phyloP scores from a whole-genome alignment of 2,888 invertebrate species.

The Lasioglossum leucozonium region DNA sequence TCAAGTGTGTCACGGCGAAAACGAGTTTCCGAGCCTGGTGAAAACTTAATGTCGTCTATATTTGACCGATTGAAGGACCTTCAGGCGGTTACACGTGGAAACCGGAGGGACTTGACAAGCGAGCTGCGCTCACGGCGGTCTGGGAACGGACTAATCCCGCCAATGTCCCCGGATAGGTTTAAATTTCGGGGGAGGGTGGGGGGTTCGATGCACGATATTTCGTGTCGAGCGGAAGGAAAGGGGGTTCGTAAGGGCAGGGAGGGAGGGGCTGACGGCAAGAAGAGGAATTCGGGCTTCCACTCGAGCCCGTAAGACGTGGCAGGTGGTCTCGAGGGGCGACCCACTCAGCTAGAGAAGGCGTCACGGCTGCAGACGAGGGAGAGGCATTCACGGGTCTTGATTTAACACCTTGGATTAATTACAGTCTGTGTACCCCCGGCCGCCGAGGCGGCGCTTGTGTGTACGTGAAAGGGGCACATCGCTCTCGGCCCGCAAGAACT shows the following conservation, averaged over 20 bases:
- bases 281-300: conserved; percentile 64
- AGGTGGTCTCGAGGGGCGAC: conserved; percentile 71
- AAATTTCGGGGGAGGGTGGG: conserved; percentile 38
- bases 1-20: not conserved
- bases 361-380: conserved; percentile 69
- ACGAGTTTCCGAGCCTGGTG: not conserved
- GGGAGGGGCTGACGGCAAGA: conserved; percentile 49
- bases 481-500: conserved; percentile 36
- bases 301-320: conserved; percentile 68
- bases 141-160: not conserved
- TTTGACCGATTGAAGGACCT: not conserved
- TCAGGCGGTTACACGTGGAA: not conserved
- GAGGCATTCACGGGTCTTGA: conserved; percentile 78
- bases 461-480: conserved; percentile 32
- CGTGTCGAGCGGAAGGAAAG: conserved; percentile 36
- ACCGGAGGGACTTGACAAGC: not conserved
- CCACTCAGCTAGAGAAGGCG: conserved; percentile 73
- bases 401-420: conserved; percentile 83
- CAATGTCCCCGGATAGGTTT: conserved; percentile 26
- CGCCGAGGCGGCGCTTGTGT: conserved; percentile 12
- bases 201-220: conserved; percentile 51
- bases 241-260: conserved; percentile 15
- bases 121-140: not conserved
- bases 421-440: conserved; percentile 75
- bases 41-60: not conserved